Conservation (phyloP, 2,888 invertebrate genomes). For the Spisula subtruncata region DNA sequence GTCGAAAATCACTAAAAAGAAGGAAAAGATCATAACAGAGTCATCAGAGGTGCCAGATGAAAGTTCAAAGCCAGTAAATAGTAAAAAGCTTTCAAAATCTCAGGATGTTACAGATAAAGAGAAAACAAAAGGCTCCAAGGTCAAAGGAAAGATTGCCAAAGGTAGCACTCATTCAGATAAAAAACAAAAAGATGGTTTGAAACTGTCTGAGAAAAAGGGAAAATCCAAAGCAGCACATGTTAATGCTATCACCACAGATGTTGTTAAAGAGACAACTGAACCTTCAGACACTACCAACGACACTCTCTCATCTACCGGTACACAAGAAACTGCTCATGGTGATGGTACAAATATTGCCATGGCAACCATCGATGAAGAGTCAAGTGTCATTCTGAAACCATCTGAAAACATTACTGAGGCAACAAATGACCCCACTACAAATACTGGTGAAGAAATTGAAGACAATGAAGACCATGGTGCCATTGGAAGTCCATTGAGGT, state of each 20-base stretch:
- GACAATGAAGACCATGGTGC: neutral
- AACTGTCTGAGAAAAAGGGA: neutral
- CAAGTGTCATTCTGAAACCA: neutral
- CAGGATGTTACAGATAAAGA: neutral
- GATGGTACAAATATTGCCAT: conserved; percentile 7
- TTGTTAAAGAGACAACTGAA: conserved; percentile 20
- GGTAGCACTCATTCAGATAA: neutral
- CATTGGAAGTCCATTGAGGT: conserved; percentile 10
- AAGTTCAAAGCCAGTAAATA: neutral
- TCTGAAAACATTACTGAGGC: neutral
- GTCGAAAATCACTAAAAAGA: neutral
- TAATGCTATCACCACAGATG: neutral
- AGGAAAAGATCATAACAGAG: neutral
- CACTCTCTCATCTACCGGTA: neutral
- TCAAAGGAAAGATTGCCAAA: neutral
- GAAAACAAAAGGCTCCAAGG: neutral
- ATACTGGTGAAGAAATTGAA: neutral
- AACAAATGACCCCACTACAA: neutral
- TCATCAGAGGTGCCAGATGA: neutral
- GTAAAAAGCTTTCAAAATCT: neutral
- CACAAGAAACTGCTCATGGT: neutral
- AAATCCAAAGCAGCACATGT: neutral
- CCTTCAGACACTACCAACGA: neutral
- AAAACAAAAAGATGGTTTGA: neutral
- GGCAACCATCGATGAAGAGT: conserved; percentile 32